Percentiles rank a stretch among this genome's conserved stretches.
Conservation (phyloP, 2,113 vertebrate genomes). For the Salvator merianae region DNA sequence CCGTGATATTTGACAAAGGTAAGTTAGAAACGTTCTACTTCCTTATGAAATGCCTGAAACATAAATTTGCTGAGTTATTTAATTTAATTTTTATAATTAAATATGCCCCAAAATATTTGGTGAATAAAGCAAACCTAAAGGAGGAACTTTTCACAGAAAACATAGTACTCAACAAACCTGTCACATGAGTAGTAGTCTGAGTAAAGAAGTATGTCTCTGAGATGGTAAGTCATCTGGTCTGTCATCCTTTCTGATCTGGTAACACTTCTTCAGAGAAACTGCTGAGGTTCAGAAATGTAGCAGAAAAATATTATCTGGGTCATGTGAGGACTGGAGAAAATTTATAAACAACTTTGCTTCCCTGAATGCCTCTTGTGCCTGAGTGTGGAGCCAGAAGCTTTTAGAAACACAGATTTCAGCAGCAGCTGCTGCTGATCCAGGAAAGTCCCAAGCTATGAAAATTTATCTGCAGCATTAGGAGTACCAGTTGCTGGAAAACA, state of each 20-base stretch:
- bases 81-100: constrained; percentile 3
- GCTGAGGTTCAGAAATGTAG: background rate
- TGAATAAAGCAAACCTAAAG: background rate
- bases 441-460: background rate
- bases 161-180: too few species aligned
- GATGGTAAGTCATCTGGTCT: background rate
- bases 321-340: background rate
- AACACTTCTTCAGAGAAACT: background rate
- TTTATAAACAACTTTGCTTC: too few species aligned
- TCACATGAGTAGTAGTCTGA: background rate
- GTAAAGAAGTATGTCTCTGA: background rate
- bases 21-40: constrained; percentile 12
- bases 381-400: too few species aligned
- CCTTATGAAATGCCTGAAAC: constrained; percentile 23
- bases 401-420: too few species aligned
- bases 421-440: background rate
- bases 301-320: background rate
- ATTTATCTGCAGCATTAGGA: too few species aligned
- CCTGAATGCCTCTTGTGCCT: background rate
- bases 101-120: background rate
- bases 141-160: too few species aligned
- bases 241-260: background rate
- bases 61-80: background rate
- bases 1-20: constrained; percentile 43
- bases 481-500: too few species aligned